Percentiles rank a stretch among this genome's conserved stretches.
Evolutionary conservation across 2,797 vertebrate species (phyloP).

Genomic region (Tauraco hartlaubi): DNA sequence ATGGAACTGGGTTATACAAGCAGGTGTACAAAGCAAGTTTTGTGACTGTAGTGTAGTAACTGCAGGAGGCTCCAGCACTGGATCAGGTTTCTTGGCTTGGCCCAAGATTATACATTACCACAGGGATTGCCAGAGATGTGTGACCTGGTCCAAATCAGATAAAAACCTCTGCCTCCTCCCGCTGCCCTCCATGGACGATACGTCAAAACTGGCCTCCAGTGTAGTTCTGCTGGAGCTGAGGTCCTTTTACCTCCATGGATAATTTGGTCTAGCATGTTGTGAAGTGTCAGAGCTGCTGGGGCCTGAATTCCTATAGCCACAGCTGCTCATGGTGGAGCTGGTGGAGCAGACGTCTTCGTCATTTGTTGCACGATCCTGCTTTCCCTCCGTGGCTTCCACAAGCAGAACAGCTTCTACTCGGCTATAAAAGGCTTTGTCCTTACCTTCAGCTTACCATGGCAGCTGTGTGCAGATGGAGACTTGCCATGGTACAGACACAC

Average conservation of each 20-base stretch:
- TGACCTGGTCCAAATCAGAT: not conserved
- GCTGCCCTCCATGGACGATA: accelerated
- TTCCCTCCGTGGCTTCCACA: not conserved
- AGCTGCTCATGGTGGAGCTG: accelerated
- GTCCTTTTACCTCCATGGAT: accelerated
- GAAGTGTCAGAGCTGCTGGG: not conserved
- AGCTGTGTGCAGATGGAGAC: not conserved
- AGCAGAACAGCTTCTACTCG: accelerated
- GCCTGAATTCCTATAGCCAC: not conserved
- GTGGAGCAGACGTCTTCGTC: not conserved
- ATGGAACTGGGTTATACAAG: not conserved
- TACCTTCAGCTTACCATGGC: not conserved
- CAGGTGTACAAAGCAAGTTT: not conserved
- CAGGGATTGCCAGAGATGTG: not conserved
- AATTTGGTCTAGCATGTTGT: not conserved
- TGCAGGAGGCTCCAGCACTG: not conserved
- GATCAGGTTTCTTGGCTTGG: not conserved
- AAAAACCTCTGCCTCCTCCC: not conserved
- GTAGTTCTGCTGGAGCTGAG: not conserved
- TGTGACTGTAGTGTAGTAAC: not conserved
- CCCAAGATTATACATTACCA: not conserved
- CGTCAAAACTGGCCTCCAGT: accelerated
- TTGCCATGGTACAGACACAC: not conserved
- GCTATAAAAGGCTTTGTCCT: not conserved
- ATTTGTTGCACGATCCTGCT: not conserved